These are phyloP conservation scores for Lathamus discolor DNA, from an alignment of 2,113 vertebrate species.

Conservation along the genomic window DNA sequence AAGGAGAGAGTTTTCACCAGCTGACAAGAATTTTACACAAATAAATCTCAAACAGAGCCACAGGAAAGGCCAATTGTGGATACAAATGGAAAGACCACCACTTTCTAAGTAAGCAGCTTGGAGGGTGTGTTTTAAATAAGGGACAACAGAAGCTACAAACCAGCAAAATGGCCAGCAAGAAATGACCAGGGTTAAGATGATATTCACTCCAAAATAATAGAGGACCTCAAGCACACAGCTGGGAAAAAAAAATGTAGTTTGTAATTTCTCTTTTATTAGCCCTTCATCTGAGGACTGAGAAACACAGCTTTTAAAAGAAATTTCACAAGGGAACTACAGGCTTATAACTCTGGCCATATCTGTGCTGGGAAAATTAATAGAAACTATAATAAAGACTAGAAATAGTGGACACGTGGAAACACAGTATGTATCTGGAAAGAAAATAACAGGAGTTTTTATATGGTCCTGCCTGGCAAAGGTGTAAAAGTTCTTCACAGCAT, in stretches of 20 bases:
- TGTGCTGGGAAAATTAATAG: neutral
- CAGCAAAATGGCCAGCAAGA: neutral
- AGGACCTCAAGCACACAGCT: neutral
- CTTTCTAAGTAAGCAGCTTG: neutral
- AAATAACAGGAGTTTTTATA: neutral
- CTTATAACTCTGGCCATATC: neutral
- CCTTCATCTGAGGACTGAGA: neutral
- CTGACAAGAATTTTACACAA: neutral
- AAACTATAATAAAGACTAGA: neutral
- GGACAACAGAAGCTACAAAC: neutral
- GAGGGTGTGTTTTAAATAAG: neutral
- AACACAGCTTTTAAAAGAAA: neutral
- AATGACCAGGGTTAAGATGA: neutral
- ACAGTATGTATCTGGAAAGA: neutral
- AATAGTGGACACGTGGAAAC: neutral
- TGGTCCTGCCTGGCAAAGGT: neutral
- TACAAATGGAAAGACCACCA: neutral
- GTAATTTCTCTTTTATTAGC: neutral
- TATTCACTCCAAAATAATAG: neutral
- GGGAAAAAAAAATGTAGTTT: accelerated
- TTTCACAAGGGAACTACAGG: neutral
- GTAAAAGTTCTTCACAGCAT: neutral
- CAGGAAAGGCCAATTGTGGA: neutral
- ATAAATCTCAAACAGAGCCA: neutral
- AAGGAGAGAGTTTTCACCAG: neutral